These are phyloP conservation scores for Actinostola sp. DNA, from an alignment of 92 coral and sea anemone genomes.

Conservation along the genomic window DNA sequence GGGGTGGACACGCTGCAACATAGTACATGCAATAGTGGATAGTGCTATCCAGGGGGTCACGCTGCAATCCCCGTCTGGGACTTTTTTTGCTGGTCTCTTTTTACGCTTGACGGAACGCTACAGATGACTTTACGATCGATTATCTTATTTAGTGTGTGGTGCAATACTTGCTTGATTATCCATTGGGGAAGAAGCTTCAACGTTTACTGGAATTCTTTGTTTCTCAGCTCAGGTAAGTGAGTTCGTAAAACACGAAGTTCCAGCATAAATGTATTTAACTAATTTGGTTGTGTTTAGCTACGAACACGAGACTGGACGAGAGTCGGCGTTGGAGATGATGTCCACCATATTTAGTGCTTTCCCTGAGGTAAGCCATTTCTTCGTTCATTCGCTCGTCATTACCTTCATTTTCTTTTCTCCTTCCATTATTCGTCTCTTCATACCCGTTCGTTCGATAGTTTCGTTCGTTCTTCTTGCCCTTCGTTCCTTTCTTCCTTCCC, in stretches of 20 bases:
- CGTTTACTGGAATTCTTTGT: constrained; percentile 83
- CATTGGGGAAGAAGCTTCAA: constrained; percentile 88
- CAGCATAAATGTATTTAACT: background rate
- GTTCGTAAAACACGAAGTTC: background rate
- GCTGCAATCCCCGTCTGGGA: too few species aligned
- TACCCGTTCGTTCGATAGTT: background rate
- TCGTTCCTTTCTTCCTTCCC: background rate
- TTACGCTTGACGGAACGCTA: too few species aligned
- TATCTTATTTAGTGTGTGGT: constrained; percentile 54
- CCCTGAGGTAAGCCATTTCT: constrained; percentile 91
- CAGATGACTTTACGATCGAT: too few species aligned
- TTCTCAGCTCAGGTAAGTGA: constrained; percentile 87
- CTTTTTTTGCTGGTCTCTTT: too few species aligned
- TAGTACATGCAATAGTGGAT: too few species aligned
- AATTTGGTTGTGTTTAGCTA: constrained; percentile 55
- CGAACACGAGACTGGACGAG: constrained; percentile 91
- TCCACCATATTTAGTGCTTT: constrained; percentile 76
- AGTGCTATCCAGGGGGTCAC: too few species aligned
- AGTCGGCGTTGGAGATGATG: constrained; percentile 91
- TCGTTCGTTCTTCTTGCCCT: background rate
- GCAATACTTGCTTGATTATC: constrained; percentile 89
- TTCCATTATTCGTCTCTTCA: background rate
- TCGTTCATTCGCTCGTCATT: background rate
- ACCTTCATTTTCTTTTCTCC: too few species aligned
- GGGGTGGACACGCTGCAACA: too few species aligned